Conservation (phyloP, 1,140 invertebrate genomes). For the Brachionus plicatilis region DNA sequence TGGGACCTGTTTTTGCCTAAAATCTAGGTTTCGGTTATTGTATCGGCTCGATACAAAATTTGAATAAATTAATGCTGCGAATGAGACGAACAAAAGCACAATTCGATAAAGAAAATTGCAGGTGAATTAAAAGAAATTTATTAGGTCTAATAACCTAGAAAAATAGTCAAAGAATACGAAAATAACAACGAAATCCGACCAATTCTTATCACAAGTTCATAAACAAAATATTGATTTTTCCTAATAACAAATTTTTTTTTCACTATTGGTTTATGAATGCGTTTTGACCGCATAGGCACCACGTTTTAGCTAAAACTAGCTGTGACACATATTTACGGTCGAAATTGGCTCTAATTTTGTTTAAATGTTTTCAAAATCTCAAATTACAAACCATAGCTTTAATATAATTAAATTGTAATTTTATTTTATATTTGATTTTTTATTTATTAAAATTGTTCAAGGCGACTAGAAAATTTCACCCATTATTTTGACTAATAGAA, state of each 20-base stretch:
- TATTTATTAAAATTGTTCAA: not conserved
- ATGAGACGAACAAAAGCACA: not conserved
- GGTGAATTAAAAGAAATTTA: slow-evolving; percentile 8
- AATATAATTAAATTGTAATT: slow-evolving; percentile 5
- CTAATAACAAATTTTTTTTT: not conserved
- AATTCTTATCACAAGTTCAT: slow-evolving; percentile 23
- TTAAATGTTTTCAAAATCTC: slow-evolving; percentile 9
- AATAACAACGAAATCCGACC: not conserved
- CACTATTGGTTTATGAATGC: not conserved
- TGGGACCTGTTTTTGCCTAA: not conserved
- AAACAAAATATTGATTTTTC: slow-evolving; percentile 31
- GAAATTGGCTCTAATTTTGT: not conserved
- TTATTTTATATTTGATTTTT: not conserved
- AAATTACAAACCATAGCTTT: not conserved
- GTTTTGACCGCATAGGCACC: not conserved
- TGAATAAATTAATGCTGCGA: not conserved
- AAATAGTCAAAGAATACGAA: not conserved
- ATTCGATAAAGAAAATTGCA: not conserved
- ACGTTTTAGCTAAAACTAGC: not conserved
- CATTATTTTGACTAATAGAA: not conserved
- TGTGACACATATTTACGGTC: slow-evolving; percentile 17
- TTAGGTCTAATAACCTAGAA: slow-evolving; percentile 18
- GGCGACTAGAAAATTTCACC: not conserved
- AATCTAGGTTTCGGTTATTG: not conserved
- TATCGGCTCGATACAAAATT: not conserved